These are phyloP conservation scores for Theocolax elegans DNA, from an alignment of 1,140 invertebrate genomes.

Conservation along the genomic window DNA sequence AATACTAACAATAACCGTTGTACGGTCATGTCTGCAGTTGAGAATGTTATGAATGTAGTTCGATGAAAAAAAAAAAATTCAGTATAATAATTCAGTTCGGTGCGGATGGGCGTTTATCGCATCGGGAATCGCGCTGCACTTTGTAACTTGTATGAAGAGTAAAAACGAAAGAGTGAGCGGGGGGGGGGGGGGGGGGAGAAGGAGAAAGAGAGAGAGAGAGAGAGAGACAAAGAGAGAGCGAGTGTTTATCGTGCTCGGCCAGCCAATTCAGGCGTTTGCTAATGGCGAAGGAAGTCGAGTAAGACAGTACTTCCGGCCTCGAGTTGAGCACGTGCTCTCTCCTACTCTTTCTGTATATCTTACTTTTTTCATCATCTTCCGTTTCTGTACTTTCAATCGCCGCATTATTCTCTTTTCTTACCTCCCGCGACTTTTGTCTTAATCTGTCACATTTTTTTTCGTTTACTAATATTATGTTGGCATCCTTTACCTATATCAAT, in stretches of 20 bases:
- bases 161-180: not conserved
- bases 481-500: no score
- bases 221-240: no score
- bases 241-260: constrained; percentile 34
- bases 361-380: not conserved
- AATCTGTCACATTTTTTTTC: not conserved
- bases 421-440: no score
- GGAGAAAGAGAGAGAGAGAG: no score
- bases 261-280: constrained; percentile 39
- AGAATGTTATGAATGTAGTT: not conserved
- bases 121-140: not conserved
- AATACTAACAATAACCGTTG: not conserved
- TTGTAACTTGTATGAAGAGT: not conserved
- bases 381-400: not conserved
- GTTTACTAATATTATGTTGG: no score
- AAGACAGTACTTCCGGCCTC: constrained; percentile 37
- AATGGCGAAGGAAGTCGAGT: constrained; percentile 32
- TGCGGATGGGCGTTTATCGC: constrained; percentile 19
- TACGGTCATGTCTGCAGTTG: not conserved
- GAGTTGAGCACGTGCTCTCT: constrained; percentile 7
- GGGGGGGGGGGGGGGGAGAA: no score
- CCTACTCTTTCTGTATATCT: not conserved
- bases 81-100: not conserved
- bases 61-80: constrained; percentile 1
- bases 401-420: not conserved